Evolutionary conservation across 2,888 invertebrate species (phyloP).

Genomic region (Hyalella azteca): DNA sequence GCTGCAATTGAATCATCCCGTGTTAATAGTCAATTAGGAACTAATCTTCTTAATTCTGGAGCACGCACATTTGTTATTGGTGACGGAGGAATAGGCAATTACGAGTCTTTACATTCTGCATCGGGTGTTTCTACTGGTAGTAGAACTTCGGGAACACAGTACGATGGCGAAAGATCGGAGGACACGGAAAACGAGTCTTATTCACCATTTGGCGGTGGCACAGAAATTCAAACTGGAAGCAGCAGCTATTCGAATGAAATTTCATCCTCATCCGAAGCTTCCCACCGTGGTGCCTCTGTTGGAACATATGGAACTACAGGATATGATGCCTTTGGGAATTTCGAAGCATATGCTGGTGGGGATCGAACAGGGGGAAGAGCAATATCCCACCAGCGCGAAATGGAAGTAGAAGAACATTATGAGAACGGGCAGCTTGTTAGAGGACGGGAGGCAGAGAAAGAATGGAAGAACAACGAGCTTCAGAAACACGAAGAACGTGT

Average conservation of each 20-base stretch:
- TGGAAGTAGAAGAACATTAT: slow-evolving; percentile 50
- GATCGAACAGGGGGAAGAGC: slow-evolving; percentile 13
- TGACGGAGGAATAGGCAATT: background rate
- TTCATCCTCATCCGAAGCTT: background rate
- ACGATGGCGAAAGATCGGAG: background rate
- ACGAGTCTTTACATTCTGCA: background rate
- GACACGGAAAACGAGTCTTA: too few relatives aligned
- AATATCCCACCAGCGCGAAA: slow-evolving; percentile 41
- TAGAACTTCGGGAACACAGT: background rate
- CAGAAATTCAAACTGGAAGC: background rate
- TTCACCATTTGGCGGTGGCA: background rate
- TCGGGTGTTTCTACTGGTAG: background rate
- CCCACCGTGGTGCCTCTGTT: background rate
- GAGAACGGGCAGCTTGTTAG: slow-evolving; percentile 51
- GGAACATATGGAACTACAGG: background rate
- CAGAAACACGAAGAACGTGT: background rate
- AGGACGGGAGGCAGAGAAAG: slow-evolving; percentile 41
- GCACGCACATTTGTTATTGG: slow-evolving; percentile 17
- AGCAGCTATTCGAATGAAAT: background rate
- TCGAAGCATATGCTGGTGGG: slow-evolving; percentile 13
- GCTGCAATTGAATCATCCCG: background rate
- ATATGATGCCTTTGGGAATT: slow-evolving; percentile 23
- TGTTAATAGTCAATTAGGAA: background rate
- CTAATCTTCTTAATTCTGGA: slow-evolving; percentile 15
- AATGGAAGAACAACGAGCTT: slow-evolving; percentile 32